Percentiles rank a stretch among this genome's conserved stretches.
Evolutionary conservation across 2,113 vertebrate genomes (phyloP).

Genomic region (Protobothrops flavoviridis): DNA sequence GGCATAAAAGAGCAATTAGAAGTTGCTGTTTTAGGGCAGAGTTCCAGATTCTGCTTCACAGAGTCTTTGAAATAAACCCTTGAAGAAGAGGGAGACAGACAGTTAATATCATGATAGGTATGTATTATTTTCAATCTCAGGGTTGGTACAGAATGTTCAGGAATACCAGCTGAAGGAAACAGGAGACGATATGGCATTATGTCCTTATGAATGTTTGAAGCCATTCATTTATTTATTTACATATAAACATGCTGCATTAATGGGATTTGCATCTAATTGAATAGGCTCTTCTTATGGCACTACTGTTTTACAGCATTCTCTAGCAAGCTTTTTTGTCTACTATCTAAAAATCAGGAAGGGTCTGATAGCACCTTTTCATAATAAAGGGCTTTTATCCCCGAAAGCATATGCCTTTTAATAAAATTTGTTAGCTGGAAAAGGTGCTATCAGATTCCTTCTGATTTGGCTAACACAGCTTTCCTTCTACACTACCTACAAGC

Average conservation of each 20-base stretch:
- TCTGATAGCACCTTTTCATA: neutral
- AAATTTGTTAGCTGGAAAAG: neutral
- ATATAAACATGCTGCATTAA: neutral
- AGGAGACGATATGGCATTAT: neutral
- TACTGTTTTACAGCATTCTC: neutral
- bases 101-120: neutral
- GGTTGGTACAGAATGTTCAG: neutral
- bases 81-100: neutral
- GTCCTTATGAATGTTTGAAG: neutral
- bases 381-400: neutral
- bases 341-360: neutral
- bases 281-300: neutral
- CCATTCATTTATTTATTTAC: neutral
- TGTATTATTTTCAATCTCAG: neutral
- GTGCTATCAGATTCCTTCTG: neutral
- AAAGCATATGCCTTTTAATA: neutral
- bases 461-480: neutral
- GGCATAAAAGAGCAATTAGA: neutral
- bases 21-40: neutral
- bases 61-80: neutral
- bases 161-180: neutral
- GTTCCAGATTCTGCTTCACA: neutral
- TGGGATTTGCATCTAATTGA: neutral
- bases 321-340: neutral
- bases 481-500: neutral